These are phyloP conservation scores for Eufriesea mexicana DNA, from an alignment of 1,140 invertebrate genomes.

Conservation along the genomic window DNA sequence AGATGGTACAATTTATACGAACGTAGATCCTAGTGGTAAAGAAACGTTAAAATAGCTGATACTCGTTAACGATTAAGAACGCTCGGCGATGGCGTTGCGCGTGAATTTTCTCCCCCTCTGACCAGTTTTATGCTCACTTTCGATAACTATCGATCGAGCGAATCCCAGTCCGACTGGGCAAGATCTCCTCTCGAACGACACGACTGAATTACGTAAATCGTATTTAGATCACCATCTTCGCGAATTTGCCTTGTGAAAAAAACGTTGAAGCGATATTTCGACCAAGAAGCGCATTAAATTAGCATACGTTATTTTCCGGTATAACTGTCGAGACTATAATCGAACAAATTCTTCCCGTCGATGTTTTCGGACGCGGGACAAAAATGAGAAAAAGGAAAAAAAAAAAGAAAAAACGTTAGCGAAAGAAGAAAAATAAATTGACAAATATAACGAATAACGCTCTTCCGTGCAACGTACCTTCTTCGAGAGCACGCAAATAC, in stretches of 20 bases:
- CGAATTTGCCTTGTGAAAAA: slow-evolving; percentile 28
- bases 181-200: slow-evolving; percentile 22
- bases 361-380: not conserved
- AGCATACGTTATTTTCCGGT: slow-evolving; percentile 20
- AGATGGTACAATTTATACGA: slow-evolving; percentile 34
- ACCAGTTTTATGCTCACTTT: slow-evolving; percentile 41
- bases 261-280: slow-evolving; percentile 27
- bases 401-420: not conserved
- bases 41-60: not conserved
- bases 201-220: slow-evolving; percentile 29
- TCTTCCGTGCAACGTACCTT: slow-evolving; percentile 79
- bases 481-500: slow-evolving; percentile 68
- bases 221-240: slow-evolving; percentile 22
- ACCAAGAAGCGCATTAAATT: slow-evolving; percentile 40
- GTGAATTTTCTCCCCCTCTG: slow-evolving; percentile 7
- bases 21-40: slow-evolving; percentile 10
- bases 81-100: not conserved
- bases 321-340: slow-evolving; percentile 1
- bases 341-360: not conserved
- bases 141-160: not conserved
- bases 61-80: not conserved
- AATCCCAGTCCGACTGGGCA: not conserved
- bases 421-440: too few species aligned
- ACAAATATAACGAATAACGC: slow-evolving; percentile 63
- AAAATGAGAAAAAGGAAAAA: not conserved